These are phyloP conservation scores for Trissonchulus latispiculum DNA, from an alignment of 2,888 invertebrate species.

Conservation along the genomic window DNA sequence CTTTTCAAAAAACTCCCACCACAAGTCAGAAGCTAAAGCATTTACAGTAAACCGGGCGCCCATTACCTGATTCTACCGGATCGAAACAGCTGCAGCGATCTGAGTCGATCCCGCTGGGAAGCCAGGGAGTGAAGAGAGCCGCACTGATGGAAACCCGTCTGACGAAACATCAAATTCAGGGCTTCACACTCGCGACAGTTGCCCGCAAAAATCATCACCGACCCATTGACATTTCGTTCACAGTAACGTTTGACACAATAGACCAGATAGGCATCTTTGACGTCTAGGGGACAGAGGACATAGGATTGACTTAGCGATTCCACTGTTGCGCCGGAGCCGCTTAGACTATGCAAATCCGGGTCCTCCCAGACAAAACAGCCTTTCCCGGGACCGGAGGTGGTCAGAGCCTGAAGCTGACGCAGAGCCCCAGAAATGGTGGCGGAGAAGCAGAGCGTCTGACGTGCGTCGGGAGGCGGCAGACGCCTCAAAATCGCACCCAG, in stretches of 20 bases:
- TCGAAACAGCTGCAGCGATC: conserved; percentile 75
- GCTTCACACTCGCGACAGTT: conserved; percentile 57
- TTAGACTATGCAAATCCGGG: too few species aligned
- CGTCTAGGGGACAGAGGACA: conserved; percentile 76
- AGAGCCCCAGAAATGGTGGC: conserved; percentile 2
- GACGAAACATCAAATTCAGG: conserved; percentile 36
- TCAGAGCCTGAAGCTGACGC: not conserved
- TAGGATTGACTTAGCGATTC: conserved; percentile 69
- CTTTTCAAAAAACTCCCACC: too few species aligned
- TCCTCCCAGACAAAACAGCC: conserved; percentile 58
- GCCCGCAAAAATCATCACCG: conserved; percentile 84
- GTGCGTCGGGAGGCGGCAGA: too few species aligned
- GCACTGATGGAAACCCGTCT: not conserved
- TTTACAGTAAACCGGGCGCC: too few species aligned
- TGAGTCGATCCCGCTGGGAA: conserved; percentile 70
- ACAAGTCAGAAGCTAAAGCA: too few species aligned
- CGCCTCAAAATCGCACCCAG: conserved; percentile 70
- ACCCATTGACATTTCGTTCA: conserved; percentile 61
- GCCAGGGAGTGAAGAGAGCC: conserved; percentile 80
- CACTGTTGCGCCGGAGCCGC: conserved; percentile 45
- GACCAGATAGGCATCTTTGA: conserved; percentile 76
- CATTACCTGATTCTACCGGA: too few species aligned
- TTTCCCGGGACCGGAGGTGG: conserved; percentile 44
- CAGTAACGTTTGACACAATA: conserved; percentile 57
- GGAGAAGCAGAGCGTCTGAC: not conserved